phyloP scores from a whole-genome alignment of 2,888 invertebrate genomes.

The Dicyrtomina minuta region DNA sequence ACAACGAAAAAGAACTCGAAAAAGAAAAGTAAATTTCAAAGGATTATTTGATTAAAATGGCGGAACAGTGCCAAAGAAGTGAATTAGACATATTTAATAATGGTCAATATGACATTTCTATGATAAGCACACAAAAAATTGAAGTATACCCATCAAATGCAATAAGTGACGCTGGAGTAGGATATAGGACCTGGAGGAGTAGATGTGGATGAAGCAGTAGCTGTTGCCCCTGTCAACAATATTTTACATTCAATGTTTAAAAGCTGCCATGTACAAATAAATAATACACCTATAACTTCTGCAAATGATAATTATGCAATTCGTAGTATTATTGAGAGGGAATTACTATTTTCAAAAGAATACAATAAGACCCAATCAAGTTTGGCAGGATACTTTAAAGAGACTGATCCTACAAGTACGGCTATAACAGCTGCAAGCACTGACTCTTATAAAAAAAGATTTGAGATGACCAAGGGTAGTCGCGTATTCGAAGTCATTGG shows the following conservation, averaged over 20 bases:
- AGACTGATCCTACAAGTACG: conserved; percentile 26
- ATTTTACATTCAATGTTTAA: conserved; percentile 33
- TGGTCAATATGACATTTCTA: conserved; percentile 32
- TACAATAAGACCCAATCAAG: conserved; percentile 22
- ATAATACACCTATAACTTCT: conserved; percentile 8
- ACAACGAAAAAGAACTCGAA: not conserved
- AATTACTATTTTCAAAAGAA: conserved; percentile 9
- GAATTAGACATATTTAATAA: conserved; percentile 38
- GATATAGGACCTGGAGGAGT: conserved; percentile 18
- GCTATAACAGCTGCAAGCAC: conserved; percentile 4
- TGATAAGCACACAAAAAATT: not conserved
- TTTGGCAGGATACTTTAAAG: conserved; percentile 33
- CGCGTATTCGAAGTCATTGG: conserved; percentile 37
- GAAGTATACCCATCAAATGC: conserved; percentile 19
- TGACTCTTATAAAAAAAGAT: conserved; percentile 23
- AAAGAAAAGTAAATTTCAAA: not conserved
- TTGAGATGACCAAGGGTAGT: conserved; percentile 8
- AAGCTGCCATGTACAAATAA: conserved; percentile 24
- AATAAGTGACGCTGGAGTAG: conserved; percentile 19
- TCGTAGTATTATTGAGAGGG: conserved; percentile 6
- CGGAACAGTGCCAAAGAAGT: conserved; percentile 12
- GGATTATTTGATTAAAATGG: too few species aligned
- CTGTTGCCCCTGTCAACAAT: conserved; percentile 34
- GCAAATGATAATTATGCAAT: conserved; percentile 4
- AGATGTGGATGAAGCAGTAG: conserved; percentile 5